Conservation (phyloP, 2,888 invertebrate genomes). For the Polymixis flavicincta region DNA sequence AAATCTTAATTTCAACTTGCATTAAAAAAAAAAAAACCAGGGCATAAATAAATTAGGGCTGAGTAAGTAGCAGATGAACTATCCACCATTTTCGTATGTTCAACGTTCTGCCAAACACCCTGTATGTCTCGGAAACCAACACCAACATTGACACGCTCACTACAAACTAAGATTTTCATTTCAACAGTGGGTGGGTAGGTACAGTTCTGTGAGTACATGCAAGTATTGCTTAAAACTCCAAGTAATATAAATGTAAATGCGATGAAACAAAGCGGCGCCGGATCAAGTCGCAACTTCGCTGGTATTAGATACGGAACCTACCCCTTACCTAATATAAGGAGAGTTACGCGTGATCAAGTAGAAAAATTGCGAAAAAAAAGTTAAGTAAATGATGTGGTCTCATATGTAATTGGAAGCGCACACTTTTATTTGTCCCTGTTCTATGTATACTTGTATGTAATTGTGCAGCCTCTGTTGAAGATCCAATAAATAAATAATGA, state of each 20-base stretch:
- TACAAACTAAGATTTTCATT: constrained; percentile 48
- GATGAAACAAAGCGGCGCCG: constrained; percentile 72
- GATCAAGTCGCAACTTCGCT: constrained; percentile 72
- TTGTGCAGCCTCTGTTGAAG: too few species aligned
- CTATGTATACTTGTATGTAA: too few species aligned
- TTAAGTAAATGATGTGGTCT: too few species aligned
- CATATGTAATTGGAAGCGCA: too few species aligned
- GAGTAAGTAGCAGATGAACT: too few species aligned
- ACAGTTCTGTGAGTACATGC: constrained; percentile 57
- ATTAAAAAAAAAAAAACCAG: too few species aligned
- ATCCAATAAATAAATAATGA: too few species aligned
- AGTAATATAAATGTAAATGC: constrained; percentile 84
- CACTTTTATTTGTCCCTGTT: too few species aligned
- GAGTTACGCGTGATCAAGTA: neutral
- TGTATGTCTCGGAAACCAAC: neutral
- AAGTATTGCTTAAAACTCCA: constrained; percentile 80
- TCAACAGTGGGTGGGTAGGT: constrained; percentile 19
- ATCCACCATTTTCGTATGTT: too few species aligned
- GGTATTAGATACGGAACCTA: constrained; percentile 65
- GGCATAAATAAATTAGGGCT: too few species aligned
- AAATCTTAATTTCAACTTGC: too few species aligned
- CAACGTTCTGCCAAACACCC: too few species aligned
- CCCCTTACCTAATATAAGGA: constrained; percentile 39
- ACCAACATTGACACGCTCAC: constrained; percentile 32
- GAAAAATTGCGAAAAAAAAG: neutral